These are phyloP conservation scores for Serranus cabrilla DNA, from an alignment of 2,797 vertebrate genomes.

Conservation along the genomic window DNA sequence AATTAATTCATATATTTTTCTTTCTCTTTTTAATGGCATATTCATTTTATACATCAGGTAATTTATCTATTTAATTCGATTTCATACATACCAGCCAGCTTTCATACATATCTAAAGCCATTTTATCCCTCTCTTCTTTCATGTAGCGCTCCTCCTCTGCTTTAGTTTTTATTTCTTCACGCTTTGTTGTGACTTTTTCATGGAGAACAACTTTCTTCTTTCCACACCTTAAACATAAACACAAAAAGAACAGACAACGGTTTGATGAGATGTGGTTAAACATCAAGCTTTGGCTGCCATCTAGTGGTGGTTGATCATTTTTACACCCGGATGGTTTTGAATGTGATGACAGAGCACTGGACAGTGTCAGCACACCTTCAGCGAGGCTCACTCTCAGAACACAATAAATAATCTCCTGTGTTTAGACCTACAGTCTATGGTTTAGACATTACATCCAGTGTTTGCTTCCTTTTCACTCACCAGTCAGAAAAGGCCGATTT, in stretches of 20 bases:
- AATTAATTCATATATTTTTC: too few species aligned
- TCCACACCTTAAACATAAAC: constrained; percentile 85
- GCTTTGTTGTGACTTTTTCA: constrained; percentile 83
- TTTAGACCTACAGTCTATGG: too few species aligned
- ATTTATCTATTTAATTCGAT: too few species aligned
- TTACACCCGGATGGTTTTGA: background rate
- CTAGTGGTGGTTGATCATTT: constrained; percentile 50
- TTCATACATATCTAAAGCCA: constrained; percentile 90
- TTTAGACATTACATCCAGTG: background rate
- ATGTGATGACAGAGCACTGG: background rate
- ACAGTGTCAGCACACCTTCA: background rate
- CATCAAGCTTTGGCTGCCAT: constrained; percentile 37
- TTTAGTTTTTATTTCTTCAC: constrained; percentile 79
- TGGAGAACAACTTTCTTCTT: constrained; percentile 88
- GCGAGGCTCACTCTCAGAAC: background rate
- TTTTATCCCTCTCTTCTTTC: constrained; percentile 90
- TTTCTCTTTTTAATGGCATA: too few species aligned
- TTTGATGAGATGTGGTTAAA: background rate
- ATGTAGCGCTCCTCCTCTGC: constrained; percentile 85
- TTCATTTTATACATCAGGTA: too few species aligned
- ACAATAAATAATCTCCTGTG: background rate
- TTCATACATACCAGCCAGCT: constrained; percentile 91
- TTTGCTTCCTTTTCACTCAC: constrained; percentile 78
- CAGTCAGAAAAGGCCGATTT: constrained; percentile 89
- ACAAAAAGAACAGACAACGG: background rate